Percentiles rank a stretch among this genome's conserved stretches.
Conservation (phyloP, 2,113 vertebrate genomes). For the Psittacara wagleri region DNA sequence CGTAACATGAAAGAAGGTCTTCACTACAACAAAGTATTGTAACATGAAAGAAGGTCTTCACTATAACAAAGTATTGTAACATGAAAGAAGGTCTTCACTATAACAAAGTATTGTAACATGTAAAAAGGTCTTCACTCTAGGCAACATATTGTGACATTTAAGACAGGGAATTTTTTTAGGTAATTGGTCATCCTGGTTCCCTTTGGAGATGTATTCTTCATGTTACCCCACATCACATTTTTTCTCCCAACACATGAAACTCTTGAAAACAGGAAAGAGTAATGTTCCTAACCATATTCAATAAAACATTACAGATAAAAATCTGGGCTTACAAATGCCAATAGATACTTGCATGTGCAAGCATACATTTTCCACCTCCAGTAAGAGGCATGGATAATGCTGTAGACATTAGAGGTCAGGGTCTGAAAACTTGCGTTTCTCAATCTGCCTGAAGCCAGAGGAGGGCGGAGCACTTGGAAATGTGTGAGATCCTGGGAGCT, state of each 20-base stretch:
- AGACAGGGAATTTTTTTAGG: not conserved
- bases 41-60: not conserved
- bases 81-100: fast-evolving
- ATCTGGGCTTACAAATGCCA: not conserved
- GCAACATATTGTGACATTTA: not conserved
- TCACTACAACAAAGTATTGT: not conserved
- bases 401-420: not conserved
- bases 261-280: not conserved
- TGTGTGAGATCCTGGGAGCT: not conserved
- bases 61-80: not conserved
- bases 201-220: not conserved
- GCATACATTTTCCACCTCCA: not conserved
- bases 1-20: fast-evolving
- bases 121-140: not conserved
- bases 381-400: not conserved
- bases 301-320: not conserved
- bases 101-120: not conserved
- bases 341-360: not conserved
- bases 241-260: not conserved
- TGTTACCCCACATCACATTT: not conserved
- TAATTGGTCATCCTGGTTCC: not conserved
- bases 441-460: not conserved
- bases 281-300: not conserved
- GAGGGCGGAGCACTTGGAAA: not conserved
- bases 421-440: not conserved